These are phyloP conservation scores for Andrena bucephala DNA, from an alignment of 2,888 invertebrate species.

Conservation along the genomic window DNA sequence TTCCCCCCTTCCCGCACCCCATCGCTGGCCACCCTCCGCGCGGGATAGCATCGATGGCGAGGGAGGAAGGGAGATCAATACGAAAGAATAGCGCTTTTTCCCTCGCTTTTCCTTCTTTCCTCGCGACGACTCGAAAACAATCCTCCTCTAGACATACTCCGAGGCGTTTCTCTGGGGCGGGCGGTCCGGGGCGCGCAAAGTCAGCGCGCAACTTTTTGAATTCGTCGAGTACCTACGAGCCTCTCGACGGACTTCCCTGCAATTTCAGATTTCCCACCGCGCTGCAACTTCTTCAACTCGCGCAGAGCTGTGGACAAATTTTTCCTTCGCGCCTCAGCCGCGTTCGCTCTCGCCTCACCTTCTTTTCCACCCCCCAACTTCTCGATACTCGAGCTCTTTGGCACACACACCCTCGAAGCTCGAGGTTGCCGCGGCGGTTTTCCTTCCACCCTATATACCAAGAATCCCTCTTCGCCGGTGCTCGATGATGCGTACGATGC, in stretches of 20 bases:
- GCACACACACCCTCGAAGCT: slow-evolving; percentile 17
- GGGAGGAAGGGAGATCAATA: slow-evolving; percentile 59
- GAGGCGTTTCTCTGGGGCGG: too few relatives aligned
- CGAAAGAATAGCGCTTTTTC: slow-evolving; percentile 46
- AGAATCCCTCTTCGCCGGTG: slow-evolving; percentile 40
- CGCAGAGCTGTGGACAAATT: not conserved
- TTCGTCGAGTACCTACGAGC: not conserved
- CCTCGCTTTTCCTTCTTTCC: slow-evolving; percentile 28
- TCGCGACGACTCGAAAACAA: slow-evolving; percentile 27
- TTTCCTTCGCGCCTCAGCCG: not conserved
- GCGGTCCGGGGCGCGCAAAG: too few relatives aligned
- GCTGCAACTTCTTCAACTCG: not conserved
- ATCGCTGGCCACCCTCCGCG: not conserved
- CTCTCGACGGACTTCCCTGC: not conserved
- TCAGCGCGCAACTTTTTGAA: not conserved
- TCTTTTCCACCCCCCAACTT: not conserved
- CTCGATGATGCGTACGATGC: slow-evolving; percentile 53
- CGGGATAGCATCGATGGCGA: not conserved
- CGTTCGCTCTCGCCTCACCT: not conserved
- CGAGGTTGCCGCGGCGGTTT: slow-evolving; percentile 32
- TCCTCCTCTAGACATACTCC: not conserved
- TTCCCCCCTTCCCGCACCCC: not conserved
- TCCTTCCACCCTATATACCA: slow-evolving; percentile 57
- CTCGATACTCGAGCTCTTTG: not conserved
- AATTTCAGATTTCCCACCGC: not conserved